Evolutionary conservation across 2,113 vertebrate genomes (phyloP).

Genomic region (Rattus norvegicus): GRCr8 NC_086028.1:30327001-30327500

Average conservation of each 20-base stretch:
- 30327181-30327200: background rate
- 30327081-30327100: background rate
- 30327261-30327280: background rate
- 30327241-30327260: background rate
- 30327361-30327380: background rate
- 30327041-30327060: background rate
- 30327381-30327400: constrained; percentile 5
- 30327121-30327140: background rate
- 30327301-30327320: background rate
- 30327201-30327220: background rate
- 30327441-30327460: background rate
- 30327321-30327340: background rate
- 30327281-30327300: background rate
- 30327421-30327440: background rate
- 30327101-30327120: background rate
- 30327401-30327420: background rate
- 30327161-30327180: background rate
- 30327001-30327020: background rate
- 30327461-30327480: no score
- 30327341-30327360: background rate
- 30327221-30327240: background rate
- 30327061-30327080: background rate
- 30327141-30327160: background rate
- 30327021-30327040: background rate
- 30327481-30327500: background rate